Evolutionary conservation across 2,888 invertebrate genomes (phyloP).

Genomic region (Leucania comma): DNA sequence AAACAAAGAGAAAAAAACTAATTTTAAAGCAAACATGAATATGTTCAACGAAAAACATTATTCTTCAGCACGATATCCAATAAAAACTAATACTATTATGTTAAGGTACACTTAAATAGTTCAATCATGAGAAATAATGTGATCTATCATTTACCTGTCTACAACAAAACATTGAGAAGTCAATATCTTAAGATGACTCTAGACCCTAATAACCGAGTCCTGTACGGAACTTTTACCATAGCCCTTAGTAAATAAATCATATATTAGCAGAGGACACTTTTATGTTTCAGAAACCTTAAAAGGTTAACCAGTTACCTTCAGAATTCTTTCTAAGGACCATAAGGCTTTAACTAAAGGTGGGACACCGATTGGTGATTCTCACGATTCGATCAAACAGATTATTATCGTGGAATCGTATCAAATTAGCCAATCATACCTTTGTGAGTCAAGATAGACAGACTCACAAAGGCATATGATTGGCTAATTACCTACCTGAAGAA

Average conservation of each 20-base stretch:
- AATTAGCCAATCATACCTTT: not conserved
- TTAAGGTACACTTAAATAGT: too few species aligned
- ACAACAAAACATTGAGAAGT: not conserved
- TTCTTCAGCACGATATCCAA: too few species aligned
- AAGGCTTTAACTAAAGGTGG: constrained; percentile 6
- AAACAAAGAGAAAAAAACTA: too few species aligned
- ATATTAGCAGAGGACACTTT: constrained; percentile 6
- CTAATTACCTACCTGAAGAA: too few species aligned
- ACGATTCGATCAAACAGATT: not conserved
- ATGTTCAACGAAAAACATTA: too few species aligned
- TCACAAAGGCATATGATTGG: too few species aligned
- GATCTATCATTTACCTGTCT: not conserved
- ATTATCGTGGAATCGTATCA: not conserved
- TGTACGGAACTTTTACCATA: not conserved
- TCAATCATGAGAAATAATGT: not conserved
- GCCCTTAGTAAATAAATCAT: constrained; percentile 24
- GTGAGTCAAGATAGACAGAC: too few species aligned
- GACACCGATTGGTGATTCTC: constrained; percentile 4
- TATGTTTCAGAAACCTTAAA: constrained; percentile 23
- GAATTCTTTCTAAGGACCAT: constrained; percentile 9
- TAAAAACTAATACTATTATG: too few species aligned
- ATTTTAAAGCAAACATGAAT: too few species aligned
- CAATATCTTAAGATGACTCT: not conserved
- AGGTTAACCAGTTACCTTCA: constrained; percentile 24
- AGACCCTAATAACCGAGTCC: not conserved